Conservation (phyloP, 1,140 invertebrate species). For the Drosophila gunungcola region DNA sequence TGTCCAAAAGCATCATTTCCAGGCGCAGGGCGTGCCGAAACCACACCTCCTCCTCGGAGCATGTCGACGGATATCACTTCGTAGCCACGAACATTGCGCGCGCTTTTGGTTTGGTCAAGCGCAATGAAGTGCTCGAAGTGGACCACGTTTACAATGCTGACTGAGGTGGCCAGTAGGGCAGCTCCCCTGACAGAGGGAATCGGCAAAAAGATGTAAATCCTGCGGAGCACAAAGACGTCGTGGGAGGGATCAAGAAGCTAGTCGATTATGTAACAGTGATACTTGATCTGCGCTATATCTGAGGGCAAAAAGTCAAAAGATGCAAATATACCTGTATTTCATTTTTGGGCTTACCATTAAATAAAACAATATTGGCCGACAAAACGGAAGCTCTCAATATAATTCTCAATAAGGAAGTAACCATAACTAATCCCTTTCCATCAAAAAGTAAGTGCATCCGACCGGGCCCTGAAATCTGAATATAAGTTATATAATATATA, state of each 20-base stretch:
- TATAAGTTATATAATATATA: too few relatives aligned
- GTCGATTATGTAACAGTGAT: constrained; percentile 80
- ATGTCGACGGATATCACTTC: constrained; percentile 87
- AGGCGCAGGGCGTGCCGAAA: constrained; percentile 92
- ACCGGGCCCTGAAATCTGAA: constrained; percentile 19
- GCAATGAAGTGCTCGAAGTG: constrained; percentile 88
- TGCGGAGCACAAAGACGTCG: constrained; percentile 88
- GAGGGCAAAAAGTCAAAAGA: constrained; percentile 6
- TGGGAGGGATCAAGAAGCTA: constrained; percentile 86
- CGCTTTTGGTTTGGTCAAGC: not conserved
- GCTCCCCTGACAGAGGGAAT: constrained; percentile 88
- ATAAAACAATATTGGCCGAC: constrained; percentile 61
- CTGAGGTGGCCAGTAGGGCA: constrained; percentile 87
- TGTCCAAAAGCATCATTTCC: constrained; percentile 93
- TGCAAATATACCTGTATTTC: too few relatives aligned
- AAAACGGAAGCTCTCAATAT: constrained; percentile 83
- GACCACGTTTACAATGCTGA: constrained; percentile 87
- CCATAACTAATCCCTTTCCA: constrained; percentile 58
- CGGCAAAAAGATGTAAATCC: constrained; percentile 91
- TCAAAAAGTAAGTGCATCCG: constrained; percentile 54
- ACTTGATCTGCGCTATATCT: constrained; percentile 86
- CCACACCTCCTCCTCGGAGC: constrained; percentile 92
- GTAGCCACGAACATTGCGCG: not conserved
- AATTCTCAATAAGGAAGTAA: constrained; percentile 84
- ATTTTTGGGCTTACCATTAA: constrained; percentile 40